Conservation (phyloP, 2,797 vertebrate species). For the Tachyglossus aculeatus region DNA sequence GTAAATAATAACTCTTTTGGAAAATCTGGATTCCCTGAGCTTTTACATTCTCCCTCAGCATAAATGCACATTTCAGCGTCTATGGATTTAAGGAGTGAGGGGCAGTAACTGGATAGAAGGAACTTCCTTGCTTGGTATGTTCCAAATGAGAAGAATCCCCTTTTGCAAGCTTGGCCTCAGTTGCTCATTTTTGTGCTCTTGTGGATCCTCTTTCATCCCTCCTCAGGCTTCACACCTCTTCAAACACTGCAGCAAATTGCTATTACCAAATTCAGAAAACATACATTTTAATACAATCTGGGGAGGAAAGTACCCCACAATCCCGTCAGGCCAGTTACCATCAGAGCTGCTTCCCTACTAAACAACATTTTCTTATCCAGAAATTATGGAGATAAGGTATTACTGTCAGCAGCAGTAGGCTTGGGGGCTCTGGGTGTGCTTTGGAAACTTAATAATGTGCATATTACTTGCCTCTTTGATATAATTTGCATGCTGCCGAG, state of each 20-base stretch:
- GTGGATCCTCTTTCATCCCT: no score
- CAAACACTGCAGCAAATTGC: no score
- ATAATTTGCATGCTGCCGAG: slow-evolving; percentile 67
- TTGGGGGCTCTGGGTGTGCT: slow-evolving; percentile 22
- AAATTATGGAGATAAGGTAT: slow-evolving; percentile 58
- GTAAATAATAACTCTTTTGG: neutral
- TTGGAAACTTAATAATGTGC: slow-evolving; percentile 21
- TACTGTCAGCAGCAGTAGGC: slow-evolving; percentile 36
- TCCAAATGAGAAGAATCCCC: neutral
- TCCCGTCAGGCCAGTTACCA: slow-evolving; percentile 15
- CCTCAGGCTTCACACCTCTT: no score
- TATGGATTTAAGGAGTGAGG: neutral
- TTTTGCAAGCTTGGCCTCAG: neutral
- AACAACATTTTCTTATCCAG: slow-evolving; percentile 67
- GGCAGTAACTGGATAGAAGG: neutral
- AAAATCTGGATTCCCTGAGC: slow-evolving; percentile 8
- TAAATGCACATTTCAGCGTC: neutral
- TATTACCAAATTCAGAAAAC: no score
- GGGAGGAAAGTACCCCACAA: no score
- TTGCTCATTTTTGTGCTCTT: neutral
- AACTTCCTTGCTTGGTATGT: neutral
- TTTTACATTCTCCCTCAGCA: neutral
- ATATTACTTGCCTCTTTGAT: slow-evolving; percentile 53
- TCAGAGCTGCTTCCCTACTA: neutral
- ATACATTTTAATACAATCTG: no score